phyloP scores from a whole-genome alignment of 2,888 invertebrate genomes.

The Antheraea yamamai region DNA sequence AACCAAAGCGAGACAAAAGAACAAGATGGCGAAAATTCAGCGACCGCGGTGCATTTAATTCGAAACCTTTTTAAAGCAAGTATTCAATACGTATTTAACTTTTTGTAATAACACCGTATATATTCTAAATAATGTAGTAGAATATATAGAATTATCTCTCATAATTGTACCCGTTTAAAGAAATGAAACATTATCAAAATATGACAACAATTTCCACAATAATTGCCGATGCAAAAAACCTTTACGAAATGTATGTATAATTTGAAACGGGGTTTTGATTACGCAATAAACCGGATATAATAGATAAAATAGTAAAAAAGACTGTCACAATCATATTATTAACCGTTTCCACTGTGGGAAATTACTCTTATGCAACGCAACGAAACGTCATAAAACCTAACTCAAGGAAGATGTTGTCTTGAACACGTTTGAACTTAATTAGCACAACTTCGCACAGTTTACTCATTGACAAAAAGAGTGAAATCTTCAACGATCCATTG shows the following conservation, averaged over 20 bases:
- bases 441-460: slow-evolving; percentile 51
- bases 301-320: slow-evolving; percentile 28
- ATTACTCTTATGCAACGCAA: slow-evolving; percentile 43
- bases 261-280: slow-evolving; percentile 28
- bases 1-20: too few relatives aligned
- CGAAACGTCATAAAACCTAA: slow-evolving; percentile 41
- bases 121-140: background rate
- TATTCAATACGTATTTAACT: too few relatives aligned
- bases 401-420: slow-evolving; percentile 60
- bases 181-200: background rate
- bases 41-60: too few relatives aligned
- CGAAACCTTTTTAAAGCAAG: too few relatives aligned
- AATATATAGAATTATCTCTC: background rate
- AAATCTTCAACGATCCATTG: slow-evolving; percentile 75
- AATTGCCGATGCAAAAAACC: background rate
- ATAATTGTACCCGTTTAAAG: background rate
- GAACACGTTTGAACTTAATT: slow-evolving; percentile 60
- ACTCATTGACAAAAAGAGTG: slow-evolving; percentile 76
- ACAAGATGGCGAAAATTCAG: too few relatives aligned
- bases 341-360: slow-evolving; percentile 40
- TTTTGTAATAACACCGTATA: background rate
- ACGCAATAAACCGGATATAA: slow-evolving; percentile 33
- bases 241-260: background rate
- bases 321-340: slow-evolving; percentile 28
- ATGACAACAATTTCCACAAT: background rate